A percentile compares a stretch with the other conserved stretches of the same genome.
These are phyloP conservation scores for Neogale vison DNA, from an alignment of 2,113 vertebrate genomes.

Conservation along the genomic window DNA sequence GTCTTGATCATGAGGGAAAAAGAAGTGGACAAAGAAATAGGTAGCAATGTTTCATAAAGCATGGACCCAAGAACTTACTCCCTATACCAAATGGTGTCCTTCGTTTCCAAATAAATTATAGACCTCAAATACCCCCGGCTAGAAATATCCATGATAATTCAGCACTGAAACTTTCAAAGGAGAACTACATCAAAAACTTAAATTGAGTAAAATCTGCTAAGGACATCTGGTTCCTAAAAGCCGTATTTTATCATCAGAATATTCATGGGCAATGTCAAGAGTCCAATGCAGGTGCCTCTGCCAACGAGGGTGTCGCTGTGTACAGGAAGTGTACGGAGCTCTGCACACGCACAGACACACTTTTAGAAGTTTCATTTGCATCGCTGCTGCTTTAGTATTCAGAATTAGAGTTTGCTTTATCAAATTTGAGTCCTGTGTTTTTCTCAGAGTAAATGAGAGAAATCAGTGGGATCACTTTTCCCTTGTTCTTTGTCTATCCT, in stretches of 20 bases:
- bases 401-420: constrained; percentile 27
- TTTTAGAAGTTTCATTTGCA: constrained; percentile 63
- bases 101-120: constrained; percentile 37
- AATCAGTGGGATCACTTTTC: not conserved
- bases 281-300: constrained; percentile 62
- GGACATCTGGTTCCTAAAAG: constrained; percentile 76
- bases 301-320: constrained; percentile 59
- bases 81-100: constrained; percentile 22
- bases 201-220: constrained; percentile 73
- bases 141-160: constrained; percentile 64
- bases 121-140: constrained; percentile 48
- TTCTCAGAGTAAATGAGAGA: not conserved
- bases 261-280: constrained; percentile 76
- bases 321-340: constrained; percentile 48
- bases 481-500: not conserved
- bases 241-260: constrained; percentile 71
- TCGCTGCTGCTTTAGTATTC: constrained; percentile 43
- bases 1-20: not conserved
- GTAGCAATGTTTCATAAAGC: not conserved
- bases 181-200: constrained; percentile 62
- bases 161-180: constrained; percentile 55
- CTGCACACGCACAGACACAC: constrained; percentile 31
- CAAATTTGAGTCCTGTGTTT: not conserved
- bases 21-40: not conserved
- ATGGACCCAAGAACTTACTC: not conserved